A percentile compares a stretch with the other conserved stretches of the same genome.
These are phyloP conservation scores for Ardeotis arabs DNA, from an alignment of 2,113 vertebrate genomes.

Conservation along the genomic window DNA sequence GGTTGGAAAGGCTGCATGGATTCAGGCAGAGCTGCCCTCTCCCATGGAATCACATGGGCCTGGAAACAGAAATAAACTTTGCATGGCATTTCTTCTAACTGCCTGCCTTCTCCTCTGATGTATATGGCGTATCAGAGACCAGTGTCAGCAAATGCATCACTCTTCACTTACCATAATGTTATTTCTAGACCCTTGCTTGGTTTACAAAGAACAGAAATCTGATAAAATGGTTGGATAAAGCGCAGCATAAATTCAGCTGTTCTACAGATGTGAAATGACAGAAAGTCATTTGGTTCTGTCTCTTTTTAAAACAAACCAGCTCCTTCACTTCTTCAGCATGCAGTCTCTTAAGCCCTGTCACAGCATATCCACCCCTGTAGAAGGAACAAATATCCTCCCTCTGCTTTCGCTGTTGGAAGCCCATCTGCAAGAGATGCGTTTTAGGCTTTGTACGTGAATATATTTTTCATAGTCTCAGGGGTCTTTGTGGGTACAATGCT, in stretches of 20 bases:
- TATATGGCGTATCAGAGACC: not conserved
- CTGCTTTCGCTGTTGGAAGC: not conserved
- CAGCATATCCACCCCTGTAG: not conserved
- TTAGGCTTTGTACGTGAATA: not conserved
- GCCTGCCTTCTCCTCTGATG: not conserved
- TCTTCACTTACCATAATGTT: not conserved
- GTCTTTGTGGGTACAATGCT: not conserved
- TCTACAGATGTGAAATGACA: constrained; percentile 22
- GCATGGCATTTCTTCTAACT: not conserved
- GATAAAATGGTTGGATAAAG: not conserved
- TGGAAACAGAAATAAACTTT: not conserved
- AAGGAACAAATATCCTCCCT: not conserved
- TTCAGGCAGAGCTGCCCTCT: not conserved
- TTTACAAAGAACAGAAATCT: not conserved
- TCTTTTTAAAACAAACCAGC: not conserved
- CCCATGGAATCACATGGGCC: not conserved
- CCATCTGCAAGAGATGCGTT: not conserved
- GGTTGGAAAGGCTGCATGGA: not conserved
- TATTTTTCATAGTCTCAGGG: not conserved
- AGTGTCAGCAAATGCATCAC: not conserved
- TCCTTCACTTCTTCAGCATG: not conserved
- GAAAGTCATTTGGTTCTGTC: not conserved
- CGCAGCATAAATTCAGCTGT: constrained; percentile 28
- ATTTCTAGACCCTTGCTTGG: not conserved
- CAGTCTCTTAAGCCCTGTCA: not conserved